Base-by-base conservation (phyloP, 2,888 invertebrate genomes). In the Alviniconcha strummeri region DNA sequence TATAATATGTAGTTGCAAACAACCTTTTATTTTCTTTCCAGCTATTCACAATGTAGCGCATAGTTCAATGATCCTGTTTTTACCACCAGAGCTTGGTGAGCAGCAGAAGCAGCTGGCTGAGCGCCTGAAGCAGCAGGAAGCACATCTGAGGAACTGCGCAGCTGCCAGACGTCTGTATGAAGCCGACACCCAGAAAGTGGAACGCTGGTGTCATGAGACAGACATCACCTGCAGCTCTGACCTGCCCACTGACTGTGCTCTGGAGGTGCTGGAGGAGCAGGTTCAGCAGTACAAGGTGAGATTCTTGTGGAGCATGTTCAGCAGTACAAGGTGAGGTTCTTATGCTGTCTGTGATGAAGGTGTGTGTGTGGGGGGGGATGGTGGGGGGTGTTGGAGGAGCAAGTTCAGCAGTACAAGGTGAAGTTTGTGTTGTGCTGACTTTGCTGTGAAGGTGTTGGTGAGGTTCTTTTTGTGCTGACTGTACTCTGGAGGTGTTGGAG, bases 131-230 rank as follows among this genome's bases (percentile, higher is more conserved):
- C 96, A 96, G 83, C 96, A 96, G 90, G 95, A 96, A 86, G 95
- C 96, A 84, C 95, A 96, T 0, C 94, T 98, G 56, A 95, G 95
- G 71, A 96, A 96, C 94, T 94, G 97, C 15, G 94, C 97, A 15
- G 96, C 96, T 92, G 96, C 96, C 17, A 95, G 98, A 85, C 96
- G 96, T 90, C 95, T 96, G 78, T 97, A 97, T 89, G 98, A 98
- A 94, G 95, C 95, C 75, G 96, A 97, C 85, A 95, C 97, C 79
- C 96, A 96, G 84, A 96, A 96, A 90, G 96, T 97, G 91, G 96
- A 96, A 87, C 96, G 96, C 89, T 98, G 98, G 98, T 94, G 98
- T 71, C 96, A 97, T 88, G 97, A 98, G 94, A 97, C 97, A 57
- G 98, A 98, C 93, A 96, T 97, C 0, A 96, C 97, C 5, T 96